phyloP scores from a whole-genome alignment of 35 echinoderm and acorn worm species.

The Ophiothrix spiculata region DNA sequence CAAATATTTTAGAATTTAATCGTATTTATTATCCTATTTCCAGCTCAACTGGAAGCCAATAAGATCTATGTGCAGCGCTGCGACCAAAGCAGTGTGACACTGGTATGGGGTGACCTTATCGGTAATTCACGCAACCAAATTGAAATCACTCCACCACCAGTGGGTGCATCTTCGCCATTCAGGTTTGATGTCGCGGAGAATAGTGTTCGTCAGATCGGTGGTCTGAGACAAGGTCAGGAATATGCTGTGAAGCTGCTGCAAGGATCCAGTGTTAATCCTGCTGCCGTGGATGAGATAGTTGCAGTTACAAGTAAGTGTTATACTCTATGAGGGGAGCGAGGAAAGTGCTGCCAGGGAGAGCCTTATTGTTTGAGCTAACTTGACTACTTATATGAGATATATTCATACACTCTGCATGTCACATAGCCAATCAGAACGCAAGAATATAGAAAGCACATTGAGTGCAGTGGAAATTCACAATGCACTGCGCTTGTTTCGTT shows the following conservation, averaged over 20 bases:
- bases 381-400: too few species aligned
- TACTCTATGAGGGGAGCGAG: too few species aligned
- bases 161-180: background rate
- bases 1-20: too few species aligned
- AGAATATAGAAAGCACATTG: too few species aligned
- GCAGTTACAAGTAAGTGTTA: background rate
- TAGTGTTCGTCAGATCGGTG: background rate
- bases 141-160: background rate
- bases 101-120: background rate
- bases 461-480: too few species aligned
- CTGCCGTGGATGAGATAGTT: background rate
- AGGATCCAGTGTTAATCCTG: background rate
- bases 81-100: background rate
- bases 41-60: background rate
- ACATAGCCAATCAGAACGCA: too few species aligned
- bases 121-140: background rate
- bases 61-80: background rate
- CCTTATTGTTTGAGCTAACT: too few species aligned
- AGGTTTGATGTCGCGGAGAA: background rate
- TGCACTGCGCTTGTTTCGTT: too few species aligned
- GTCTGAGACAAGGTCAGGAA: background rate
- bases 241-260: background rate
- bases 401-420: too few species aligned
- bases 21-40: background rate
- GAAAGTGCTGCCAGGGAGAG: too few species aligned